These are phyloP conservation scores for Thaumatotibia leucotreta DNA, from an alignment of 1,140 invertebrate species.

Conservation along the genomic window DNA sequence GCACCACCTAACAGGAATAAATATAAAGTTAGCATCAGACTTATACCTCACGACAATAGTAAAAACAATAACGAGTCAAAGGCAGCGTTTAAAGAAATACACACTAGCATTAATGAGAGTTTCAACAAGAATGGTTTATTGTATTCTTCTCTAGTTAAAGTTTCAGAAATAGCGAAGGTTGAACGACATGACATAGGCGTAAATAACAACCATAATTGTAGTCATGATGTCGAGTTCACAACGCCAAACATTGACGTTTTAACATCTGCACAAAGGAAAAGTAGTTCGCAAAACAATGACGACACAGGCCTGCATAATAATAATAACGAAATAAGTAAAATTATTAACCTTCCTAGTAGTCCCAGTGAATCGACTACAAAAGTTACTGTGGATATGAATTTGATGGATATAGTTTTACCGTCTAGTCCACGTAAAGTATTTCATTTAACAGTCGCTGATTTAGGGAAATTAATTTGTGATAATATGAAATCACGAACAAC, in stretches of 20 bases:
- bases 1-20: conserved; percentile 29
- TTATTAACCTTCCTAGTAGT: conserved; percentile 16
- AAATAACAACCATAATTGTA: not conserved
- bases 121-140: conserved; percentile 51
- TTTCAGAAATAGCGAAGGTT: conserved; percentile 62
- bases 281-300: not conserved
- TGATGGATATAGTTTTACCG: conserved; percentile 3
- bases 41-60: conserved; percentile 45
- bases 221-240: not conserved
- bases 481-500: not conserved
- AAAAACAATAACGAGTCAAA: conserved; percentile 30
- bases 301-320: not conserved
- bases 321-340: conserved; percentile 24
- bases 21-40: conserved; percentile 55
- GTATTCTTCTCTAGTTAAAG: conserved; percentile 52
- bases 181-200: conserved; percentile 40
- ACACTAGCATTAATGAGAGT: conserved; percentile 60
- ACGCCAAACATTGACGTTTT: not conserved
- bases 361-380: not conserved
- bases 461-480: not conserved
- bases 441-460: not conserved
- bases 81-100: conserved; percentile 58
- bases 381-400: not conserved
- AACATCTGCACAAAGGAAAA: not conserved
- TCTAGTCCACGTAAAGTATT: conserved; percentile 4